Base-by-base conservation (phyloP, 1,140 invertebrate species). In the Pogonomyrmex californicus region DNA sequence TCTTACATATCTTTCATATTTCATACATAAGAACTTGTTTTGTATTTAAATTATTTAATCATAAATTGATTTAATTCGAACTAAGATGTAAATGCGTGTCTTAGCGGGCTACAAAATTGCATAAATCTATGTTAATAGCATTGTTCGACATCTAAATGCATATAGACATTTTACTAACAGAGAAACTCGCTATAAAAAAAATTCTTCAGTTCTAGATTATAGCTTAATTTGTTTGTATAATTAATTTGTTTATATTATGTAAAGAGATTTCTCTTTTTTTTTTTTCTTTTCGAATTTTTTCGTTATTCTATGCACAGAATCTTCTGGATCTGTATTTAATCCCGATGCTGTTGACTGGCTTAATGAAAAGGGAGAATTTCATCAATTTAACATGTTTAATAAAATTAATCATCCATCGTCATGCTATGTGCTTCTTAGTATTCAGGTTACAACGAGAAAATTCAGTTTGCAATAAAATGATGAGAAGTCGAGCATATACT, bases 11-110 rank as follows among this genome's bases (percentile, higher is more conserved):
- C 78, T 76, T 23, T 23, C 23, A 23, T 23, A 23, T 23, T 23
- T 23, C 23, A 23, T 23, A 71, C 54, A 65, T 90, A 88, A 54
- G 54, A 58, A 70, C n/a, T 79, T 85, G 63, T 89, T 86, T 86
- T 85, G 17, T 85, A 86, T 63, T 90, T 92, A 78, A 91, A 93
- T 88, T 91, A 88, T 92, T 85, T 83, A 89, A 90, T 86, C 60
- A 47, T 76, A 5, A 68, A 68, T 77, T 62, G 66, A 78, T 90
- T 79, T 60, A 56, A 33, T 41, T 86, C 41, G 36, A 38, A 17
- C 73, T 73, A 44, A 75, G 58, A 76, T 86, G 14, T 78, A 62
- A 49, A 23, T 63, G 49, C 54, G 41, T 58, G 54, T 30, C 51
- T 60, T 83, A 75, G 36, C 5, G 41, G 30, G 41, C 30, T 60